Percentiles rank a stretch among this genome's conserved stretches.
These are phyloP conservation scores for Papilio xuthus DNA, from an alignment of 1,140 invertebrate genomes.

Conservation along the genomic window DNA sequence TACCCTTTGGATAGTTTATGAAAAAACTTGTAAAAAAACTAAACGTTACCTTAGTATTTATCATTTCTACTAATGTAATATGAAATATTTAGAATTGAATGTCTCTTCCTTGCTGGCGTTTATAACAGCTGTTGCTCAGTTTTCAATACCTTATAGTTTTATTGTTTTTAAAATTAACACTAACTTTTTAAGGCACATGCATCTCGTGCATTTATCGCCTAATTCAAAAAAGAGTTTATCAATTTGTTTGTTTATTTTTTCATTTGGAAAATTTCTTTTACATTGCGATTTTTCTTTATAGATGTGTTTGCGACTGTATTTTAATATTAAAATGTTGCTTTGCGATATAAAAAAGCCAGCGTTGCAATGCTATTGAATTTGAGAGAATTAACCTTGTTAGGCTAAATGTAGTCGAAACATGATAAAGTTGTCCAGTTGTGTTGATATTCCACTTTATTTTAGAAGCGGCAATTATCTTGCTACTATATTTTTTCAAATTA, in stretches of 20 bases:
- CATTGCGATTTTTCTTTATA: slow-evolving; percentile 1
- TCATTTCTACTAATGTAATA: neutral
- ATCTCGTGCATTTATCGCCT: neutral
- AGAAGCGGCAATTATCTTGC: no score
- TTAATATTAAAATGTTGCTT: neutral
- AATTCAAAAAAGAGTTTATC: no score
- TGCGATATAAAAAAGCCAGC: neutral
- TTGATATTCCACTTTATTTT: no score
- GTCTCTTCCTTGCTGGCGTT: slow-evolving; percentile 2
- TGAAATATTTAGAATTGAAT: neutral
- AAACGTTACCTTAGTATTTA: neutral
- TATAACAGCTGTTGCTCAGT: neutral
- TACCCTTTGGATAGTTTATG: neutral
- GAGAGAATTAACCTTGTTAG: no score
- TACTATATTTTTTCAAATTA: no score
- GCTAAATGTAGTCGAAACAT: no score
- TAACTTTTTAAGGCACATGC: neutral
- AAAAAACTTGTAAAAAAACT: no score
- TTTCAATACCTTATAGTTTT: neutral
- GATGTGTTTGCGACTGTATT: neutral
- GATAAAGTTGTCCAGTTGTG: no score
- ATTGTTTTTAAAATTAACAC: neutral
- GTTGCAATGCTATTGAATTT: neutral
- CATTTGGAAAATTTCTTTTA: no score
- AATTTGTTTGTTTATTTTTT: no score